A percentile compares a stretch with the other conserved stretches of the same genome.
These are phyloP conservation scores for Celastrina argiolus DNA, from an alignment of 2,888 invertebrate species.

Conservation along the genomic window DNA sequence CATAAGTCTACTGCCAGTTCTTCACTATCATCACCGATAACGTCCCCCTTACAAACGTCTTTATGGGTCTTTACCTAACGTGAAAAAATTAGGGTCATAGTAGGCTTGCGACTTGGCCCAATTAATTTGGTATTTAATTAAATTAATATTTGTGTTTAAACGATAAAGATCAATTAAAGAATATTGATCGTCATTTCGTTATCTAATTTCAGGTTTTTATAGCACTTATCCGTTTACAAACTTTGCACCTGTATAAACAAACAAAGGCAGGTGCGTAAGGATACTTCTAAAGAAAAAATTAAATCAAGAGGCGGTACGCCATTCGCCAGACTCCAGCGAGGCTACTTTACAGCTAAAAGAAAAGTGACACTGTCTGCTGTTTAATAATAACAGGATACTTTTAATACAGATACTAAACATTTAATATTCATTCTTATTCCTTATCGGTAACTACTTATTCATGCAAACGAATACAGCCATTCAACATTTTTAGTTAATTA, in stretches of 20 bases:
- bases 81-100: no score
- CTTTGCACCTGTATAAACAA: constrained; percentile 4
- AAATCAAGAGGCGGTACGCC: neutral
- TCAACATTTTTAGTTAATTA: no score
- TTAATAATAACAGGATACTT: neutral
- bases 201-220: constrained; percentile 3
- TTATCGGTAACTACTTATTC: no score
- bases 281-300: neutral
- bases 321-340: no score
- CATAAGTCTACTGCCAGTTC: neutral
- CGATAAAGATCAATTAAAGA: neutral
- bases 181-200: neutral
- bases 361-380: neutral
- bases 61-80: no score
- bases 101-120: no score
- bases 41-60: neutral
- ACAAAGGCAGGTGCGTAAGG: neutral
- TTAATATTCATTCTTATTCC: no score
- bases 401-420: neutral
- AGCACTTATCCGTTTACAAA: neutral
- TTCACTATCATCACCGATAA: neutral
- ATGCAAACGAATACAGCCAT: no score
- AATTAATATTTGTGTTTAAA: neutral
- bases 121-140: no score
- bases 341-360: neutral